phyloP scores from a whole-genome alignment of 2,113 vertebrate genomes.

The Engystomops pustulosus region DNA sequence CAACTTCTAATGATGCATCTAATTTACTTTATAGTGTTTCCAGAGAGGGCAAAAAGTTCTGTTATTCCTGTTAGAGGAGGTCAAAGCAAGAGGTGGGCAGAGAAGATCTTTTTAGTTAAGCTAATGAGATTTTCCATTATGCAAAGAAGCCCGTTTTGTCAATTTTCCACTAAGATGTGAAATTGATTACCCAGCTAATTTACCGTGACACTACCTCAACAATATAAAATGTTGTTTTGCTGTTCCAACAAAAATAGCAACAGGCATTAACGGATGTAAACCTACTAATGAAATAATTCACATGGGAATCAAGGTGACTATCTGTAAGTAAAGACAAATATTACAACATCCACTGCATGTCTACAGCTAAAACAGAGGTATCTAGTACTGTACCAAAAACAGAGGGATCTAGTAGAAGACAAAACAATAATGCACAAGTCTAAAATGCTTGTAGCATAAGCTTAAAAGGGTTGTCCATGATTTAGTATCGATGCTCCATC shows the following conservation, averaged over 20 bases:
- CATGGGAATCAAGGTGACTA: neutral
- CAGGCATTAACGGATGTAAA: neutral
- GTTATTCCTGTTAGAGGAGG: neutral
- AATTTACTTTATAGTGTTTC: neutral
- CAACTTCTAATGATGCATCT: neutral
- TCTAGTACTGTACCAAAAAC: too few relatives aligned
- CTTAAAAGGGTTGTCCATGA: too few relatives aligned
- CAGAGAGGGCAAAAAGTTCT: neutral
- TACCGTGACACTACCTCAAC: neutral
- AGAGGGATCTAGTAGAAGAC: too few relatives aligned
- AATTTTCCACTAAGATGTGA: neutral
- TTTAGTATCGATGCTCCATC: too few relatives aligned
- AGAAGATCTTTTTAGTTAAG: neutral
- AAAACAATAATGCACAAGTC: neutral
- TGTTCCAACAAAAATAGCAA: neutral
- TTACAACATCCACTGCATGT: neutral
- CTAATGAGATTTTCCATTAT: constrained; percentile 29
- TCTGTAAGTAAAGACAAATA: neutral
- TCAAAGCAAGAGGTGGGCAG: neutral
- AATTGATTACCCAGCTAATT: constrained; percentile 17
- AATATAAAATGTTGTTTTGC: neutral
- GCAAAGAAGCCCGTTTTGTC: neutral
- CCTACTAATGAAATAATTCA: neutral
- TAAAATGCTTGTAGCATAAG: too few relatives aligned
- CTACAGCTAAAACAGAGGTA: too few relatives aligned